Base-by-base conservation (phyloP, 2,888 invertebrate species). In the Ochlodes sylvanus region DNA sequence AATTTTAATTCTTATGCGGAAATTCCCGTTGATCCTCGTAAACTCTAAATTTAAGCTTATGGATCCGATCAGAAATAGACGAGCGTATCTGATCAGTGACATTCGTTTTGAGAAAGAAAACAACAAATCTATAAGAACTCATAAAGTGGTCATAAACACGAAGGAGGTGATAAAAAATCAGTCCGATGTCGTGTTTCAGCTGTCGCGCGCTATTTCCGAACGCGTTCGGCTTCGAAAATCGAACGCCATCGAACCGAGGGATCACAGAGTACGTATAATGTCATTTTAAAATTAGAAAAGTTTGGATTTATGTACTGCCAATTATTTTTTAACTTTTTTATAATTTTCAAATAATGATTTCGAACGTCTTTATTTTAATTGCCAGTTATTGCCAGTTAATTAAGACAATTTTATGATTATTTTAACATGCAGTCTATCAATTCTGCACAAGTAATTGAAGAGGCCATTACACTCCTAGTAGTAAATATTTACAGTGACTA, bases 91-190 rank as follows among this genome's bases (percentile, higher is more conserved):
- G 88, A 91, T 89, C 88, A 84, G 87, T 87, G 89, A 89, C 86
- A 87, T 86, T 85, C 88, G 67, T 85, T 87, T 85, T 85, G 85
- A 86, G 88, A 85, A 86, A 83, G 77, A 90, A 89, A 66, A 54
- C 55, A 67, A 89, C 88, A 79, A 89, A 91, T 89, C 89, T 91
- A 91, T 90, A 90, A 89, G 88, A 90, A 87, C 89, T 88, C 87
- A 90, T 91, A 91, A 91, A 92, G 91, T 89, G 91, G 86, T 91
- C 90, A 90, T 92, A 92, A 93, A 92, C 92, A 90, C 86, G 88
- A 87, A 84, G 90, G 88, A 87, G 87, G 91, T 85, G 89, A 90
- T 92, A 92, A 93, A 92, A 91, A 92, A 89, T 83, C 79, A 79
- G 74, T 84, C 83, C 85, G 86, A 87, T 87, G 90, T 89, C 89